Percentiles rank a stretch among this genome's conserved stretches.
These are phyloP conservation scores for Panthera uncia DNA, from an alignment of 2,113 vertebrate species.

Conservation along the genomic window DNA sequence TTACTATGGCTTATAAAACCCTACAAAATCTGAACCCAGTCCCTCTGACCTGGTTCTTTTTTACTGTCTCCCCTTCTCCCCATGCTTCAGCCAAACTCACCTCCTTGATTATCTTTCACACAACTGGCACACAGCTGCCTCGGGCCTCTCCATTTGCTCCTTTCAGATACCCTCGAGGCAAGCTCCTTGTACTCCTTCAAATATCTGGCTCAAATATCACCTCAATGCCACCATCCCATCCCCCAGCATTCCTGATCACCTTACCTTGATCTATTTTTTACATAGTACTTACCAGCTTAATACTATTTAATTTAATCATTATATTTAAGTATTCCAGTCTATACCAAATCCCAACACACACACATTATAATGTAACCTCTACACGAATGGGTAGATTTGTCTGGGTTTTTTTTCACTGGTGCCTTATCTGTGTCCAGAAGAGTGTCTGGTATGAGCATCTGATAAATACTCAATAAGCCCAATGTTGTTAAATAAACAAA, in stretches of 20 bases:
- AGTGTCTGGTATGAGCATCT: neutral
- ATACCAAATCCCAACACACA: neutral
- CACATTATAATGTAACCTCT: neutral
- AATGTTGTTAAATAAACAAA: neutral
- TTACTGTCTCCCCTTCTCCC: neutral
- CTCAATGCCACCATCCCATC: neutral
- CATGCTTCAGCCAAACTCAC: neutral
- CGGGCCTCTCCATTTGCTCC: neutral
- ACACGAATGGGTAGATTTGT: neutral
- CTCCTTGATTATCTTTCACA: neutral
- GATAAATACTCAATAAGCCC: neutral
- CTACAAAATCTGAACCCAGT: neutral
- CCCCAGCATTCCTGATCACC: neutral
- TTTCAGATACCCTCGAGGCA: neutral
- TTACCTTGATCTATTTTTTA: neutral
- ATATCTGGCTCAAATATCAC: neutral
- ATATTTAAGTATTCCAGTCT: neutral
- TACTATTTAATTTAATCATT: conserved; percentile 2
- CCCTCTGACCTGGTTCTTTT: neutral
- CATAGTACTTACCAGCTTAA: neutral
- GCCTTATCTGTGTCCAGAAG: neutral
- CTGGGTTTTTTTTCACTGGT: neutral
- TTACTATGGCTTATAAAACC: neutral
- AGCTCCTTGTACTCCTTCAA: neutral
- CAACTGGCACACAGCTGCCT: neutral